Conservation (phyloP, 2,113 vertebrate species). For the Candoia aspera region DNA sequence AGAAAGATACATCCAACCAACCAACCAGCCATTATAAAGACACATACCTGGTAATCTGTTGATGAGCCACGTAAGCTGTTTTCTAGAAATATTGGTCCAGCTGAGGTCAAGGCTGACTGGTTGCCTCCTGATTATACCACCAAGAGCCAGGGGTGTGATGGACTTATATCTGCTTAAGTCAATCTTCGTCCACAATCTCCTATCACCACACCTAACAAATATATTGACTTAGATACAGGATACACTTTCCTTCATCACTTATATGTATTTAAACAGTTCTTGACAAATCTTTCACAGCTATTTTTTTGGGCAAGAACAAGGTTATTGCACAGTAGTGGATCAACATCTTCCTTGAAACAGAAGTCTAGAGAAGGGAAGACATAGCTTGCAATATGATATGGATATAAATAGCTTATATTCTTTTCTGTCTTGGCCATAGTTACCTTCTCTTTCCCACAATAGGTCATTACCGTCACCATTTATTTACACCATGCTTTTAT, state of each 20-base stretch:
- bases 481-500: neutral
- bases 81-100: conserved; percentile 97
- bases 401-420: neutral
- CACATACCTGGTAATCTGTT: conserved; percentile 88
- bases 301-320: neutral
- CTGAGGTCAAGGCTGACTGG: conserved; percentile 93
- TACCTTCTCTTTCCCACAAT: neutral
- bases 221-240: neutral
- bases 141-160: conserved; percentile 91
- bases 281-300: neutral
- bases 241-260: neutral
- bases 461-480: neutral
- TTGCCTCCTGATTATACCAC: conserved; percentile 96
- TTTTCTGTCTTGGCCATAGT: neutral
- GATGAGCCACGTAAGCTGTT: conserved; percentile 96
- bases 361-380: neutral
- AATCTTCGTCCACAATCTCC: conserved; percentile 94
- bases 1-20: neutral
- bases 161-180: conserved; percentile 93
- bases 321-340: neutral
- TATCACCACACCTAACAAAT: conserved; percentile 92
- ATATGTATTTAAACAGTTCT: neutral
- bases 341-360: neutral
- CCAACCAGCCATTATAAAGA: neutral
- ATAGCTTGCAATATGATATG: neutral